phyloP scores from a whole-genome alignment of 2,888 invertebrate genomes.

The Nemoura dubitans region DNA sequence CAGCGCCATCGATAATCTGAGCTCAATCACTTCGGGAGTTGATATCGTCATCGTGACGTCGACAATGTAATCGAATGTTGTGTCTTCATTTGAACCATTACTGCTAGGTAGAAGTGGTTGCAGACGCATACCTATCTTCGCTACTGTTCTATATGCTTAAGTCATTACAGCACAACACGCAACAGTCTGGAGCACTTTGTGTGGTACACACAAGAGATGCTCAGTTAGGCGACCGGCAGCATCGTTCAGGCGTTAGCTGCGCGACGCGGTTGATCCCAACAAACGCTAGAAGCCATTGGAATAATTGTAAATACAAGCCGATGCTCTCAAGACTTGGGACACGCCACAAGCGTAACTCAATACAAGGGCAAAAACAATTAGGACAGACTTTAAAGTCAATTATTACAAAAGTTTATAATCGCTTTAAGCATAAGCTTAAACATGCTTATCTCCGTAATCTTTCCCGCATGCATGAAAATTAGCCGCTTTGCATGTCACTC shows the following conservation, averaged over 20 bases:
- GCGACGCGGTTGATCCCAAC: background rate
- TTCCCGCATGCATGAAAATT: background rate
- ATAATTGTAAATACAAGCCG: background rate
- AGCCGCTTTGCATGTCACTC: background rate
- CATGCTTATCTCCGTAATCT: background rate
- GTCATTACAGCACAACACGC: constrained; percentile 7
- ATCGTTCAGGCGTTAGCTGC: background rate
- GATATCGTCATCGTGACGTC: constrained; percentile 41
- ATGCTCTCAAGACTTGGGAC: background rate
- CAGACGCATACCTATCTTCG: constrained; percentile 33
- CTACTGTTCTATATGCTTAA: background rate
- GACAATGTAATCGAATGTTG: background rate
- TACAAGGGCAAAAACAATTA: background rate
- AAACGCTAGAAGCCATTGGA: background rate
- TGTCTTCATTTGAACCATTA: constrained; percentile 26
- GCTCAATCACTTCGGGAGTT: constrained; percentile 28
- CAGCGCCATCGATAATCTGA: constrained; percentile 74
- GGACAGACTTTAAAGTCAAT: constrained; percentile 12
- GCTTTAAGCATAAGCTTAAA: constrained; percentile 1
- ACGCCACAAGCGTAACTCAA: constrained; percentile 4
- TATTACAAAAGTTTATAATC: constrained; percentile 1
- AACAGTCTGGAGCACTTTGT: background rate
- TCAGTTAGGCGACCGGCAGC: background rate
- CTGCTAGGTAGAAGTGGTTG: constrained; percentile 30
- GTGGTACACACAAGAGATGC: background rate